These are phyloP conservation scores for Centropus bengalensis DNA, from an alignment of 2,113 vertebrate species.

Conservation along the genomic window DNA sequence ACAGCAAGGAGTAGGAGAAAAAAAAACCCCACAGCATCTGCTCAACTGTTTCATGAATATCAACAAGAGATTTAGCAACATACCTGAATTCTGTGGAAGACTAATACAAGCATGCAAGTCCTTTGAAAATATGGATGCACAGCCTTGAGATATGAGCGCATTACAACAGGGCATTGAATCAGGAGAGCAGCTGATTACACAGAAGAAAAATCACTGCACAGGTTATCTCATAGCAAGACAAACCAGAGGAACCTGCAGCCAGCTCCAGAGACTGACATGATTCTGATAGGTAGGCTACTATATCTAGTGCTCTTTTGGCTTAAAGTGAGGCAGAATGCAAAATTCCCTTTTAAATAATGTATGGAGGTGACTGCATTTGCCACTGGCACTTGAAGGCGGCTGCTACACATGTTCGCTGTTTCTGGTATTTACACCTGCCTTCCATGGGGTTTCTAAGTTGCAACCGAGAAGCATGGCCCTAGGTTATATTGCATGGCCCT, in stretches of 20 bases:
- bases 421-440: background rate
- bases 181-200: background rate
- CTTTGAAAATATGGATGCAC: background rate
- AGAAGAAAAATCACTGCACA: background rate
- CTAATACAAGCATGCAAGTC: background rate
- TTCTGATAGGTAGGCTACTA: background rate
- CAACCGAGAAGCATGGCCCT: background rate
- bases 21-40: background rate
- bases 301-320: background rate
- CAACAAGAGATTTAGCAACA: background rate
- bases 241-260: background rate
- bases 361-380: background rate
- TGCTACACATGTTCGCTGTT: too few species aligned
- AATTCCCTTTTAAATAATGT: background rate
- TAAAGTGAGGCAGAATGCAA: background rate
- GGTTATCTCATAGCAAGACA: background rate
- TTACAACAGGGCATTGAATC: background rate
- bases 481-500: background rate
- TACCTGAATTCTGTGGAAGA: background rate
- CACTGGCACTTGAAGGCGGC: too few species aligned
- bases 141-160: background rate
- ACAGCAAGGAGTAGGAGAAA: background rate
- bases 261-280: background rate
- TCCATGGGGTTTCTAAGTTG: background rate
- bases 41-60: background rate